Evolutionary conservation across 2,888 invertebrate species (phyloP).

Genomic region (Globia sparganii): DNA sequence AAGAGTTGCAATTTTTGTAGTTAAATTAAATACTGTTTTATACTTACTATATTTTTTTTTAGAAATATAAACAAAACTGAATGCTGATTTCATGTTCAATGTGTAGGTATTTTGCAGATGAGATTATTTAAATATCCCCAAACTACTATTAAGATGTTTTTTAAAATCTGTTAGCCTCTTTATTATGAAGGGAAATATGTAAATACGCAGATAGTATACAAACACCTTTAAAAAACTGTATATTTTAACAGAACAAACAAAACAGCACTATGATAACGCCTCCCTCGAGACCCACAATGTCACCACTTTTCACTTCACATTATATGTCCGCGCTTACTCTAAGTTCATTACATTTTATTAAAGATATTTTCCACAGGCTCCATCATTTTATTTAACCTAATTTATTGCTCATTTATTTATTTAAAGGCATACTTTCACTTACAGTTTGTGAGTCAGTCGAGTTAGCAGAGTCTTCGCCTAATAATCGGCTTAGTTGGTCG

Average conservation of each 20-base stretch:
- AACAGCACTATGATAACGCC: conserved; percentile 68
- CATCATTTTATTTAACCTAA: conserved; percentile 69
- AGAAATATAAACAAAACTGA: conserved; percentile 2
- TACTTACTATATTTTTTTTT: not conserved
- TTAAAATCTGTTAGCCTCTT: conserved; percentile 69
- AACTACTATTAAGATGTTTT: conserved; percentile 51
- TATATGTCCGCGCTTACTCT: conserved; percentile 74
- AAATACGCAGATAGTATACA: conserved; percentile 70
- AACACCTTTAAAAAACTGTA: conserved; percentile 71
- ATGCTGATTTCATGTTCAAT: conserved; percentile 20
- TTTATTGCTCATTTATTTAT: conserved; percentile 83
- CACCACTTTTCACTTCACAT: conserved; percentile 76
- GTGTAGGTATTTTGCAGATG: conserved; percentile 28
- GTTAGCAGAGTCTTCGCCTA: conserved; percentile 82
- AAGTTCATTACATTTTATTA: conserved; percentile 73
- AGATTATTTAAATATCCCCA: conserved; percentile 57
- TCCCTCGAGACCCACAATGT: conserved; percentile 58
- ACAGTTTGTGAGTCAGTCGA: conserved; percentile 83
- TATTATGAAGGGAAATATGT: conserved; percentile 63
- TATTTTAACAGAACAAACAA: conserved; percentile 69
- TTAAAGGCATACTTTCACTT: conserved; percentile 84
- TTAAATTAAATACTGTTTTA: conserved; percentile 2
- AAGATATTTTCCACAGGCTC: conserved; percentile 68
- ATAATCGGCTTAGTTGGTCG: conserved; percentile 82
- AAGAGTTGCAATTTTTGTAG: not conserved